Evolutionary conservation across 2,797 vertebrate species (phyloP).

Genomic region (Telmatherina bonti): DNA sequence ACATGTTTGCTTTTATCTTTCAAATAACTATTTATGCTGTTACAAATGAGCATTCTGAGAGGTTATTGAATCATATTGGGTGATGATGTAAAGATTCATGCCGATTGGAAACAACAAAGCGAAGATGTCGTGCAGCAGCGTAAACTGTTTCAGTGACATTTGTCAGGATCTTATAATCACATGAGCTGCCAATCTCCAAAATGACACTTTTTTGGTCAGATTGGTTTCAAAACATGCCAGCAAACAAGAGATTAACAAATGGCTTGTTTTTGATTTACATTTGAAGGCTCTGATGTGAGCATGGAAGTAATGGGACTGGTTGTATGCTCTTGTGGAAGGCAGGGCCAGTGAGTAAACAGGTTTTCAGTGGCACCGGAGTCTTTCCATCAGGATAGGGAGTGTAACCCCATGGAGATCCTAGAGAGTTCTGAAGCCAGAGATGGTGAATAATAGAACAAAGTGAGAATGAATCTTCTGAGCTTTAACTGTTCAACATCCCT

Average conservation of each 20-base stretch:
- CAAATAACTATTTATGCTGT: conserved; percentile 84
- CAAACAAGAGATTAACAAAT: conserved; percentile 75
- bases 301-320: conserved; percentile 58
- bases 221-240: conserved; percentile 51
- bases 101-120: conserved; percentile 55
- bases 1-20: conserved; percentile 87
- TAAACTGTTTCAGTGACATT: conserved; percentile 42
- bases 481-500: conserved; percentile 78
- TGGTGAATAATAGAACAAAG: conserved; percentile 92
- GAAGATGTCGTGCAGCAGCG: not conserved
- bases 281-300: conserved; percentile 72
- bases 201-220: conserved; percentile 40
- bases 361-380: conserved; percentile 65
- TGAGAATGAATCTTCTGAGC: conserved; percentile 83
- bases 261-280: conserved; percentile 75
- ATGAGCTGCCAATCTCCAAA: conserved; percentile 40
- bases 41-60: conserved; percentile 82
- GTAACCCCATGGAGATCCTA: conserved; percentile 78
- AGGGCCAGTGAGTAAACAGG: conserved; percentile 71
- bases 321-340: conserved; percentile 54
- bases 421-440: conserved; percentile 83
- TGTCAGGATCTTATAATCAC: conserved; percentile 55
- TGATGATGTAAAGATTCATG: conserved; percentile 53
- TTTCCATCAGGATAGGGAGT: conserved; percentile 72
- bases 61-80: conserved; percentile 48